Percentiles rank a stretch among this genome's conserved stretches.
Evolutionary conservation across 1,140 invertebrate species (phyloP).

Genomic region (Bemisia tabaci): DNA sequence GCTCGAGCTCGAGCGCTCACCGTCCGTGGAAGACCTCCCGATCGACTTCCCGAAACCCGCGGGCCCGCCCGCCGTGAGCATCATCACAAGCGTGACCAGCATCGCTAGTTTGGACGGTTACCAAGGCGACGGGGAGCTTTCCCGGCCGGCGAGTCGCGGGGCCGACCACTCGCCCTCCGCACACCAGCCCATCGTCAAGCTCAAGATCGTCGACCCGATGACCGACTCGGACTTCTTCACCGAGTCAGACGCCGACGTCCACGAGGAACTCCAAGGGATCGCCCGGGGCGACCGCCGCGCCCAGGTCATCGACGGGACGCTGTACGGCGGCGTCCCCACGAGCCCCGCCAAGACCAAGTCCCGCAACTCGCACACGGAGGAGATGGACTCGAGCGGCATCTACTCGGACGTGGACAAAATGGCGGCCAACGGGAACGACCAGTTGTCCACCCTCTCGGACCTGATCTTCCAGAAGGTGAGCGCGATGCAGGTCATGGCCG

Average conservation of each 20-base stretch:
- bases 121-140: conserved; percentile 66
- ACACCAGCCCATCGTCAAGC: conserved; percentile 17
- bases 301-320: conserved; percentile 67
- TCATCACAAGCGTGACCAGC: conserved; percentile 68
- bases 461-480: conserved; percentile 28
- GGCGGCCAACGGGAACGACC: conserved; percentile 15
- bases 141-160: conserved; percentile 47
- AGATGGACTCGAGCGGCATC: conserved; percentile 74
- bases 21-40: conserved; percentile 65
- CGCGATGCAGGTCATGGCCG: conserved; percentile 14
- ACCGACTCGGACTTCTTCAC: conserved; percentile 81
- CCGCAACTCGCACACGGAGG: conserved; percentile 34
- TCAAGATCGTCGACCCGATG: conserved; percentile 50
- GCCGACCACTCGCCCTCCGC: conserved; percentile 23
- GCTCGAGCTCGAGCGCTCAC: conserved; percentile 39
- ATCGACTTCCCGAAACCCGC: conserved; percentile 41
- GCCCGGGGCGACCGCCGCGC: conserved; percentile 49
- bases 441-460: conserved; percentile 22
- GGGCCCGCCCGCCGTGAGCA: conserved; percentile 44
- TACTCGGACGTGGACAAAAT: conserved; percentile 65
- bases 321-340: conserved; percentile 49
- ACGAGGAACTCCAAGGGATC: conserved; percentile 45
- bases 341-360: conserved; percentile 28
- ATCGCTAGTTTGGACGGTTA: conserved; percentile 76
- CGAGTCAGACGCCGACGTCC: conserved; percentile 66